A percentile compares a stretch with the other conserved stretches of the same genome.
Evolutionary conservation across 2,797 vertebrate genomes (phyloP).

Genomic region (Sebastes hopkinsi): DNA sequence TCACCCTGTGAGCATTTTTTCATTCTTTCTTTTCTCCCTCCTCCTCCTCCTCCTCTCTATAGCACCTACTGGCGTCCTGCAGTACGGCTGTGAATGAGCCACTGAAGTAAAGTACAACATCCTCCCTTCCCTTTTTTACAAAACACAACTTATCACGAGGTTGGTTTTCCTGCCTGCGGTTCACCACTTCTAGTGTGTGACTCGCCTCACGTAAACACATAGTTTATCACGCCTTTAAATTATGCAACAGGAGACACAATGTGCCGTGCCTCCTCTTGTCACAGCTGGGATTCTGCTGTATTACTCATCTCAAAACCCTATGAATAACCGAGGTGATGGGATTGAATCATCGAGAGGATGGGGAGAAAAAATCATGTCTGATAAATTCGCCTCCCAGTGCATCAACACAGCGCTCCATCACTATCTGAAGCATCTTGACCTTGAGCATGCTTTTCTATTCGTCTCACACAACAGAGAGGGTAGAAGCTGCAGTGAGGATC

Average conservation of each 20-base stretch:
- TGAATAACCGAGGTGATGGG: slow-evolving; percentile 2
- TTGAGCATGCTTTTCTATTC: slow-evolving; percentile 48
- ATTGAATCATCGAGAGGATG: background rate
- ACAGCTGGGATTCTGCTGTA: slow-evolving; percentile 15
- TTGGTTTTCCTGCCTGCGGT: background rate
- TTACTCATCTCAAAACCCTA: slow-evolving; percentile 41
- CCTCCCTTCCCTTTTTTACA: background rate
- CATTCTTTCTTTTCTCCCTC: background rate
- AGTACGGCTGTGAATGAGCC: slow-evolving; percentile 52
- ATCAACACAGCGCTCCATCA: slow-evolving; percentile 18
- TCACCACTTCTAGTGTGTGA: slow-evolving; percentile 13
- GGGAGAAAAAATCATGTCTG: background rate
- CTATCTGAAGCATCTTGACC: slow-evolving; percentile 59
- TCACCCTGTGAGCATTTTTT: slow-evolving; percentile 61
- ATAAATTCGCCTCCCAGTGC: background rate
- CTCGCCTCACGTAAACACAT: background rate
- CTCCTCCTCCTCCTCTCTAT: background rate
- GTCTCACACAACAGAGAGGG: slow-evolving; percentile 7
- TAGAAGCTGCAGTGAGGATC: slow-evolving; percentile 19
- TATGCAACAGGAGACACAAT: slow-evolving; percentile 38
- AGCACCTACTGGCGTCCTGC: slow-evolving; percentile 29
- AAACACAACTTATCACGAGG: slow-evolving; percentile 12
- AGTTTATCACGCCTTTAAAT: slow-evolving; percentile 59
- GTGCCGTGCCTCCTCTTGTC: slow-evolving; percentile 5
- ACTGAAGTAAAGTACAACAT: slow-evolving; percentile 6